phyloP scores from a whole-genome alignment of 2,113 vertebrate genomes.

The Neopipo cinnamomea region DNA sequence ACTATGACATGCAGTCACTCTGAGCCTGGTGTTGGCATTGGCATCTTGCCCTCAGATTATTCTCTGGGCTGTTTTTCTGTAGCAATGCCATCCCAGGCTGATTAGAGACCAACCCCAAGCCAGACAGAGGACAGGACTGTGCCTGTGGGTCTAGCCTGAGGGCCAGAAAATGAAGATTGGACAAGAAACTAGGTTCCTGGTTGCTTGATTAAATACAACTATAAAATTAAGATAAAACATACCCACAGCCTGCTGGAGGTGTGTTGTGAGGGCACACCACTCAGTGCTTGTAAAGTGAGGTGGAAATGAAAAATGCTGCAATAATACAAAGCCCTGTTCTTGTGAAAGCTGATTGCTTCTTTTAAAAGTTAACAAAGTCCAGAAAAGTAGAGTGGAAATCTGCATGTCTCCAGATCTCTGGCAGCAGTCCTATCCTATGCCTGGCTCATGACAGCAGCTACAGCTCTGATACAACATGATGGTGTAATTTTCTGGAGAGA shows the following conservation, averaged over 20 bases:
- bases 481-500: not conserved
- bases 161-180: constrained; percentile 2
- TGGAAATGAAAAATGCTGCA: not conserved
- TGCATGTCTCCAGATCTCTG: not conserved
- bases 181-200: constrained; percentile 1
- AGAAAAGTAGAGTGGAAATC: not conserved
- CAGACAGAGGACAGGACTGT: not conserved
- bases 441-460: not conserved
- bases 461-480: not conserved
- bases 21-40: not conserved
- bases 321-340: not conserved
- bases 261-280: not conserved
- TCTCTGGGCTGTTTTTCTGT: not conserved
- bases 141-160: not conserved
- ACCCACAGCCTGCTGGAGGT: not conserved
- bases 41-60: not conserved
- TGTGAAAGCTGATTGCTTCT: not conserved
- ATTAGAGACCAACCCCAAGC: not conserved
- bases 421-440: not conserved
- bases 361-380: not conserved
- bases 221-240: not conserved
- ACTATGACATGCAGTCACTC: not conserved
- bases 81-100: not conserved
- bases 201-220: not conserved
- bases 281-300: not conserved